Conservation (phyloP, 1,140 invertebrate species). For the Brachystomella parvula region DNA sequence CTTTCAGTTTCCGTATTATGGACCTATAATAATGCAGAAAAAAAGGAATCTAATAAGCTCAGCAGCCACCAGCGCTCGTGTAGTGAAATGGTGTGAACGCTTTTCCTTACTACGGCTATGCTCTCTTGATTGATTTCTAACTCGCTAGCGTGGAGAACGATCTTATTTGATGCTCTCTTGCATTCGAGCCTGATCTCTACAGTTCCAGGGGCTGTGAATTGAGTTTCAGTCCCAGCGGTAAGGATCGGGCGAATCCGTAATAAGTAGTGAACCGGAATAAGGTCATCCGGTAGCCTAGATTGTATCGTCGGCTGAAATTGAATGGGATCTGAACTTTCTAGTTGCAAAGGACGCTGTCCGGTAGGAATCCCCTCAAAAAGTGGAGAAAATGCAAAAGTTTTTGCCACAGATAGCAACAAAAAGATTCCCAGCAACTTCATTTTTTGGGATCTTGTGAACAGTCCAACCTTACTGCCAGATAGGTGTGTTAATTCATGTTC, state of each 20-base stretch:
- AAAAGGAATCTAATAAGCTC: too few relatives aligned
- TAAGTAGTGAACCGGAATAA: conserved; percentile 14
- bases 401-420: too few relatives aligned
- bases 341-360: too few relatives aligned
- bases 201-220: conserved; percentile 10
- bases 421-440: too few relatives aligned
- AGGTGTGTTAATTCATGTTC: too few relatives aligned
- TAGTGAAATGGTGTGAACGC: neutral
- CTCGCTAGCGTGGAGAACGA: conserved; percentile 10
- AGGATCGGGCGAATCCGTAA: conserved; percentile 13
- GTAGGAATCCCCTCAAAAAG: too few relatives aligned
- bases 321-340: too few relatives aligned
- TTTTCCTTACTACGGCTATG: conserved; percentile 3
- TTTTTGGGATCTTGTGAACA: too few relatives aligned
- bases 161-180: neutral
- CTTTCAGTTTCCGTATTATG: neutral
- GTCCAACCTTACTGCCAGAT: too few relatives aligned
- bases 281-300: conserved; percentile 1
- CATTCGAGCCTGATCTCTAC: conserved; percentile 11
- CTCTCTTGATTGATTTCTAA: neutral
- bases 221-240: neutral
- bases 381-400: too few relatives aligned
- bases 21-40: neutral
- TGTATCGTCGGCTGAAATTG: neutral
- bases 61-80: neutral